phyloP scores from a whole-genome alignment of 2,797 vertebrate genomes.

The Cossypha dichroa region DNA sequence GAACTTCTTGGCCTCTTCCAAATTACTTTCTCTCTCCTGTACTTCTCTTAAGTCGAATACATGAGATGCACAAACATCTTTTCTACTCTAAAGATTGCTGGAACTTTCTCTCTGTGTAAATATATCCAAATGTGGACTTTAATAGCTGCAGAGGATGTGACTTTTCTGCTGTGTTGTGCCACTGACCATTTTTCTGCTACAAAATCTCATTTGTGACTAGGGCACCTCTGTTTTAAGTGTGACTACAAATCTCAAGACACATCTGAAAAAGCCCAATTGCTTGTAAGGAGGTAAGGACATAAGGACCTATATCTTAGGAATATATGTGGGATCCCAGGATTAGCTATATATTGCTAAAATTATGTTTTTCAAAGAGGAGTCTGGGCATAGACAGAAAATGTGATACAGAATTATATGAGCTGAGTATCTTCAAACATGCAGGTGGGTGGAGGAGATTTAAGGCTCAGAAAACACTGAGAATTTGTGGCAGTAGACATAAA shows the following conservation, averaged over 20 bases:
- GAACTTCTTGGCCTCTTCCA: not conserved
- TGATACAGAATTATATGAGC: not conserved
- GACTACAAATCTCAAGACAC: not conserved
- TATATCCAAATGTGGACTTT: not conserved
- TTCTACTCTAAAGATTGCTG: not conserved
- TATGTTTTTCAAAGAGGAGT: not conserved
- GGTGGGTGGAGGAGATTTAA: not conserved
- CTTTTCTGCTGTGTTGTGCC: not conserved
- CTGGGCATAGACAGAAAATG: not conserved
- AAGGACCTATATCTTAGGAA: not conserved
- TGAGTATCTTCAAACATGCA: not conserved
- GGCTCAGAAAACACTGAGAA: not conserved
- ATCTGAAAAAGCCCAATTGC: not conserved
- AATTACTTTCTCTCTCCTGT: not conserved
- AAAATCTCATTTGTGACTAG: not conserved
- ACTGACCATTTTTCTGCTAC: not conserved
- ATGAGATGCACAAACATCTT: not conserved
- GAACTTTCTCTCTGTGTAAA: not conserved
- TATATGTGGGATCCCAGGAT: not conserved
- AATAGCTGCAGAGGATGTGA: not conserved
- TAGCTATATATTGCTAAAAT: not conserved
- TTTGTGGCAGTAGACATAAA: not conserved
- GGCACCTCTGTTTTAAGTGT: not conserved
- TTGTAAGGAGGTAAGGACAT: not conserved
- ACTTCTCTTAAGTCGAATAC: not conserved